Evolutionary conservation across 2,113 vertebrate genomes (phyloP), one percentile per base, ranked within the genome.

Genomic region (Rattus rattus): DNA sequence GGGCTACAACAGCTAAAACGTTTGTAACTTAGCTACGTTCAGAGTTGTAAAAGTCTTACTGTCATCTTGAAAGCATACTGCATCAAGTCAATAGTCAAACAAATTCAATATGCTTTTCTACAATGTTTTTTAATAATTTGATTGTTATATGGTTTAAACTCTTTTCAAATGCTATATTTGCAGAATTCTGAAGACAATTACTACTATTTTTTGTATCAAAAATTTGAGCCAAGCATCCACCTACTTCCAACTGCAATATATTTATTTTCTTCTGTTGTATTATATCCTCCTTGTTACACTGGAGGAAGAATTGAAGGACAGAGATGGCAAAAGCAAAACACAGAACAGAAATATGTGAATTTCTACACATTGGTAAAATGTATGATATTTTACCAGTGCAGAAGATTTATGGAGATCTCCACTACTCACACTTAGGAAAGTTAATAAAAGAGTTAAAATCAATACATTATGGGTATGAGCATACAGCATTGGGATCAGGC

Each of bases 91-190:
- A 14, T 80, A 70, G 36, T 43, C 43, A 43, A 43, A 43, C 43
- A 43, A 43, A 43, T 43, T 43, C 43, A 43, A 43, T 43, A 22
- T 80, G 65, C 4, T 52, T 72, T 94, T 77, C 87, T 84, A 16
- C 17, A 63, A 89, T 92, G 22, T n/a, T 77, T 90, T 12, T 75
- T 56, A 87, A 80, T 95, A 96, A 90, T 13, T 76, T 94, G 8
- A 2, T 19, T 47, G 36, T 84, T 43, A 36, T 12, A 86, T 5
- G 30, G 1, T 87, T 84, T 96, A 61, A 83, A 16, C 12, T 39
- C 36, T 61, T n/a, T 83, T 83, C 22, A 61, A 61, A 13, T 39
- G 6, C 22, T 61, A 26, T 39, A 39, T 83, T 61, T 26, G n/a
- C n/a, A 14, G 26, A 61, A 61, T 83, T 83, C 6, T 39, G 12